Evolutionary conservation across 2,113 vertebrate genomes (phyloP).

Genomic region (Geothlypis trichas): DNA sequence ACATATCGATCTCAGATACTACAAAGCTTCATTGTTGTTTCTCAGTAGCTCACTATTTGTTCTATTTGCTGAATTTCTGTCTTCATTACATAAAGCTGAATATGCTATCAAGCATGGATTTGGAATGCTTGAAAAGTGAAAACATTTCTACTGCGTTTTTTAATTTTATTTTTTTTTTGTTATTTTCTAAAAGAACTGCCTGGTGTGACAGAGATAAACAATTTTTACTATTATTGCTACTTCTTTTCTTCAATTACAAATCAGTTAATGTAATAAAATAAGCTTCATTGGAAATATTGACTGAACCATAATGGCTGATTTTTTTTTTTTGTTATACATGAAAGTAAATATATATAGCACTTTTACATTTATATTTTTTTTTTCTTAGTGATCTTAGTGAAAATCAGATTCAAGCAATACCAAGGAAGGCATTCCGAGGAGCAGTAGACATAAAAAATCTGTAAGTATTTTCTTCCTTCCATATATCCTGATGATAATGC

Average conservation of each 20-base stretch:
- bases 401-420: constrained; percentile 97
- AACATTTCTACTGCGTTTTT: neutral
- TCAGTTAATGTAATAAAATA: neutral
- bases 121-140: neutral
- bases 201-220: neutral
- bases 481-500: neutral
- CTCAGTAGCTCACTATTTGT: neutral
- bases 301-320: neutral
- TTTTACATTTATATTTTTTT: neutral
- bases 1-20: neutral
- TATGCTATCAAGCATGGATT: neutral
- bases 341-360: neutral
- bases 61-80: neutral
- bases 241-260: neutral
- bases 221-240: neutral
- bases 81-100: neutral
- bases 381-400: constrained; percentile 90
- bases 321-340: neutral
- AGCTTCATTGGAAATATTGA: neutral
- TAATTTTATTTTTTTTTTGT: neutral
- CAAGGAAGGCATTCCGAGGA: constrained; percentile 96
- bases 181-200: neutral
- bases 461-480: constrained; percentile 80
- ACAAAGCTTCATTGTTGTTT: neutral
- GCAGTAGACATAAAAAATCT: constrained; percentile 98